These are phyloP conservation scores for Antedon mediterranea DNA, from an alignment of 53 echinoderm and acorn worm species.

Conservation along the genomic window DNA sequence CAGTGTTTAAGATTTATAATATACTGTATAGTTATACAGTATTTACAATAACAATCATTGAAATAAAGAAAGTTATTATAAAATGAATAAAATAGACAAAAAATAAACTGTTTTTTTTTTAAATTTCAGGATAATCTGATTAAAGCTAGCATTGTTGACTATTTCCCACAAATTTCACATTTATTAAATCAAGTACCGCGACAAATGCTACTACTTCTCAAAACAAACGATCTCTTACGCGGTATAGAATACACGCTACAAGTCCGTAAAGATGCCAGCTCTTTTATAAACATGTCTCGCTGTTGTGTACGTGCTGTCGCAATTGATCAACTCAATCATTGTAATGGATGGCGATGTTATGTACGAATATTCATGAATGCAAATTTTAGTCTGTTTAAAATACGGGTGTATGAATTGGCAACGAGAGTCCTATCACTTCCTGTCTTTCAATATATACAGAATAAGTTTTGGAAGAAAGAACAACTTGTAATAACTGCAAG, in stretches of 20 bases:
- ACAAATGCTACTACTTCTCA: conserved; percentile 86
- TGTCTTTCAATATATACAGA: background rate
- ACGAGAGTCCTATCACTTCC: background rate
- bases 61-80: too few species aligned
- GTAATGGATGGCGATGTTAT: conserved; percentile 27
- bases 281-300: conserved; percentile 93
- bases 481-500: background rate
- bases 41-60: too few species aligned
- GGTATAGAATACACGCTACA: conserved; percentile 72
- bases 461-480: background rate
- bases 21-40: too few species aligned
- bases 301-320: conserved; percentile 82
- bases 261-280: conserved; percentile 72
- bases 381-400: conserved; percentile 39
- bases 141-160: conserved; percentile 46
- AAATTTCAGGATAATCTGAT: conserved; percentile 45
- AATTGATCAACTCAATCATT: conserved; percentile 32
- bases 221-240: conserved; percentile 91
- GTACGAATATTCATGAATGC: conserved; percentile 24
- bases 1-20: too few species aligned
- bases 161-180: conserved; percentile 77
- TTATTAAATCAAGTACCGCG: conserved; percentile 75
- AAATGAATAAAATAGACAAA: too few species aligned
- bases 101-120: background rate
- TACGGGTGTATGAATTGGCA: conserved; percentile 48